Percentiles rank a stretch among this genome's conserved stretches.
These are phyloP conservation scores for Oncorhynchus masou DNA, from an alignment of 2,113 vertebrate species.

Conservation along the genomic window DNA sequence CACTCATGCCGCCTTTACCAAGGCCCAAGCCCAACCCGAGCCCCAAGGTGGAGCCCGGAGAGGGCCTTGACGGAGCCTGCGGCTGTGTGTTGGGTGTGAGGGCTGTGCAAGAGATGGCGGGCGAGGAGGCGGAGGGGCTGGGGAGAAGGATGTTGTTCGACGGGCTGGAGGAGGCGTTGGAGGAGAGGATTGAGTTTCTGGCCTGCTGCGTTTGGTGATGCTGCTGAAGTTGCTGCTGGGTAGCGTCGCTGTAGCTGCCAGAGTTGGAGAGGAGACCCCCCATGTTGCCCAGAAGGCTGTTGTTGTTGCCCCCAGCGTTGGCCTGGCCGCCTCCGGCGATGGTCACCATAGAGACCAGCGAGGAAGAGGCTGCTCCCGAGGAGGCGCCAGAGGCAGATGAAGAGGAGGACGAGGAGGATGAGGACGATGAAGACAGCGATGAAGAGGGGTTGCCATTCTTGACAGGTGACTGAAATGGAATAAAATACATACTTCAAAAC, in stretches of 20 bases:
- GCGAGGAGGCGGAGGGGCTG: conserved; percentile 43
- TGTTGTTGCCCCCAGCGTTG: conserved; percentile 46
- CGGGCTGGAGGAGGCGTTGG: conserved; percentile 29
- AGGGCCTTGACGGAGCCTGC: conserved; percentile 30
- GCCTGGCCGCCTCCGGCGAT: conserved; percentile 45
- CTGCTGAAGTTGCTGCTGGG: conserved; percentile 67
- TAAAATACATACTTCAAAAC: background rate
- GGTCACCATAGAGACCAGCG: conserved; percentile 69
- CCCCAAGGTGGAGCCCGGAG: conserved; percentile 58
- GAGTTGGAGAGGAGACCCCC: conserved; percentile 63
- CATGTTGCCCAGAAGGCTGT: conserved; percentile 53
- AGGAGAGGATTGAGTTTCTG: conserved; percentile 49
- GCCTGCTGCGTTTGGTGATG: conserved; percentile 35
- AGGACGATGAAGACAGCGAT: conserved; percentile 70
- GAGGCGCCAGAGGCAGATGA: conserved; percentile 64
- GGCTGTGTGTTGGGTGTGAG: conserved; percentile 45
- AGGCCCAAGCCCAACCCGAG: conserved; percentile 58
- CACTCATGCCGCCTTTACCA: conserved; percentile 44
- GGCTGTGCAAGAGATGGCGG: conserved; percentile 54
- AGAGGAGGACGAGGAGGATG: conserved; percentile 69
- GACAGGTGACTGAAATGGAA: conserved; percentile 78
- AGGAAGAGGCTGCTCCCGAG: conserved; percentile 50
- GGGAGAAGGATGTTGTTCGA: conserved; percentile 48
- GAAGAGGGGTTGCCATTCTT: conserved; percentile 87
- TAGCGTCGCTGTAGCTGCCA: conserved; percentile 75